Base-by-base conservation (phyloP, 2,888 invertebrate genomes). In the Hypomecis punctinalis region DNA sequence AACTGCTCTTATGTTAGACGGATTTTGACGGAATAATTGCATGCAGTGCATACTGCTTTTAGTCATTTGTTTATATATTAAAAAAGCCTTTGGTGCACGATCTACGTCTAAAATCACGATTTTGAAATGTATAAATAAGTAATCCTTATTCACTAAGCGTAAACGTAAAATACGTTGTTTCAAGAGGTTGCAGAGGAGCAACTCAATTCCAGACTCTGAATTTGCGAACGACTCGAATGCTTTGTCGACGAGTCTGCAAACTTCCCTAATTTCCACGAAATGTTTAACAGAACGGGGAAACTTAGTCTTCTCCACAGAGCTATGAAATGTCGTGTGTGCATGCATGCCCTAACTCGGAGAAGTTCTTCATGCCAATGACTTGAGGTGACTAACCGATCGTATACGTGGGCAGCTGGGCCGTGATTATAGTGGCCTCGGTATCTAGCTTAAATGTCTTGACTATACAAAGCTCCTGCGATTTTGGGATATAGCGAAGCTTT, bases 311-410 rank as follows among this genome's bases (percentile, higher is more conserved):
- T 23, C 23, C 3, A 7, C 5, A 13, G 7, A 13, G 23, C 46
- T 46, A 8, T 13, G 23, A 46, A 23, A 8, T 11, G 5, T 6
- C 11, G 45, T 6, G 13, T 5, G 13, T 45, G 13, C 45, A 11
- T n/a, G 13, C 13, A 13, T 46, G 23, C 4, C 46, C 13, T 46
- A 23, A 46, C 23, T 7, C 4, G 33, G 10, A 33, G 9, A 47
- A 35, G 6, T 5, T 47, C 8, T 46, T 33, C 36, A 45, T 11
- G 35, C 37, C 36, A 55, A 45, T 45, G 45, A n/a, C 37, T 6
- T 7, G 36, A 55, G 55, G 55, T 55, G 55, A 45, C 43, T 55
- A 46, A 55, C 35, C 45, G 55, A 55, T 9, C 37, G 45, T 13
- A 9, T 6, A 13, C 45, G 55, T 55, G 55, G 55, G 55, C 10